Percentiles rank a stretch among this genome's conserved stretches.
Evolutionary conservation across 2,888 invertebrate species (phyloP).

Genomic region (Sphecodes monilicornis): DNA sequence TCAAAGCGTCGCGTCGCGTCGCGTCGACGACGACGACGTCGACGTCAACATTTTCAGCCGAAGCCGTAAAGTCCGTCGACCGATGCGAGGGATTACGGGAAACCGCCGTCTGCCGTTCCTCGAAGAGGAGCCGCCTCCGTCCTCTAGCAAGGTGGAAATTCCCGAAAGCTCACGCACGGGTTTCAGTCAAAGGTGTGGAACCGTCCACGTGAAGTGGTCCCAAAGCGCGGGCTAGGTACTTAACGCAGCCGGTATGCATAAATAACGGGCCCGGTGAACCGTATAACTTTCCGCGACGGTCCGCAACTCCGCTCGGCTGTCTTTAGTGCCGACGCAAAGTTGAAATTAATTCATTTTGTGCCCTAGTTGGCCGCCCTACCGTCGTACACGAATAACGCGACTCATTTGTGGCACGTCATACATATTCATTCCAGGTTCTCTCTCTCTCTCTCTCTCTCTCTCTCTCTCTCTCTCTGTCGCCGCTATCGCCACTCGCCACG

Average conservation of each 20-base stretch:
- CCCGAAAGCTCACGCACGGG: slow-evolving; percentile 10
- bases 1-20: background rate
- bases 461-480: background rate
- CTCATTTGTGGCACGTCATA: slow-evolving; percentile 73
- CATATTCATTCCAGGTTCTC: slow-evolving; percentile 74
- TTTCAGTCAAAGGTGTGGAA: slow-evolving; percentile 17
- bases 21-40: background rate
- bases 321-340: slow-evolving; percentile 58
- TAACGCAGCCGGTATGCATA: slow-evolving; percentile 53
- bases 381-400: slow-evolving; percentile 63
- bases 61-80: slow-evolving; percentile 20
- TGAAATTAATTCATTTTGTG: slow-evolving; percentile 75
- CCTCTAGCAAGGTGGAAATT: slow-evolving; percentile 21
- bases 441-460: no score
- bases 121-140: background rate
- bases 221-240: slow-evolving; percentile 49
- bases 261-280: slow-evolving; percentile 56
- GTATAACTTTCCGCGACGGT: slow-evolving; percentile 49
- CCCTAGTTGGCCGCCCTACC: slow-evolving; percentile 65
- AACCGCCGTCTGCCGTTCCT: background rate
- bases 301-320: slow-evolving; percentile 29
- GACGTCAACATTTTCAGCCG: background rate
- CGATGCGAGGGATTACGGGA: background rate
- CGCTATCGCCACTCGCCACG: slow-evolving; percentile 70
- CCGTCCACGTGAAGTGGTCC: slow-evolving; percentile 42